These are phyloP conservation scores for Nomada fabriciana DNA, from an alignment of 2,888 invertebrate genomes.

Conservation along the genomic window DNA sequence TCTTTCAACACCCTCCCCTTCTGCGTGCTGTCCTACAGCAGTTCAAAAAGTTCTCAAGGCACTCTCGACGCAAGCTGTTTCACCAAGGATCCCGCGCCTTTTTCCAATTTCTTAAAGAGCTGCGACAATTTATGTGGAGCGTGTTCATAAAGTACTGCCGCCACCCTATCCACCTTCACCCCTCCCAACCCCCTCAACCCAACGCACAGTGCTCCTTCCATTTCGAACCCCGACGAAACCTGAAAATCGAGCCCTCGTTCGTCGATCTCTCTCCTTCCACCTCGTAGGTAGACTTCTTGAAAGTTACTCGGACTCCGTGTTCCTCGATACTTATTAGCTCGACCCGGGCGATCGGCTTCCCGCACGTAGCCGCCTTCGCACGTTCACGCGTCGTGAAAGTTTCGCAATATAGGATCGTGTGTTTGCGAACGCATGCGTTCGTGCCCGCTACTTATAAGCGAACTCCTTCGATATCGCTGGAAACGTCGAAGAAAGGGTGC, in stretches of 20 bases:
- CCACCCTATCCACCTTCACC: constrained; percentile 53
- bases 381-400: constrained; percentile 55
- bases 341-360: constrained; percentile 41
- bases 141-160: constrained; percentile 83
- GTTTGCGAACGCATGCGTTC: constrained; percentile 36
- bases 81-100: constrained; percentile 79
- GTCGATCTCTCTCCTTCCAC: constrained; percentile 28
- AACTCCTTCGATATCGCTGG: constrained; percentile 1
- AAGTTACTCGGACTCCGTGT: constrained; percentile 80
- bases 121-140: constrained; percentile 84
- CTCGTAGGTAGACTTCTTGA: constrained; percentile 75
- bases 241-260: constrained; percentile 45
- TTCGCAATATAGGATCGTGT: constrained; percentile 61
- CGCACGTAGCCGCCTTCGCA: constrained; percentile 50
- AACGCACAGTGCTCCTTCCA: constrained; percentile 8
- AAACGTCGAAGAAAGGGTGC: not conserved
- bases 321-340: constrained; percentile 83
- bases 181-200: not conserved
- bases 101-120: constrained; percentile 85
- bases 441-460: not conserved
- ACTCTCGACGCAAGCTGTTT: constrained; percentile 84
- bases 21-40: constrained; percentile 64
- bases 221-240: constrained; percentile 47
- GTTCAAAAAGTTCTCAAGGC: constrained; percentile 82
- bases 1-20: constrained; percentile 30